Percentiles rank a stretch among this genome's conserved stretches.
These are phyloP conservation scores for Glaucidium brasilianum DNA, from an alignment of 2,113 vertebrate species.

Conservation along the genomic window DNA sequence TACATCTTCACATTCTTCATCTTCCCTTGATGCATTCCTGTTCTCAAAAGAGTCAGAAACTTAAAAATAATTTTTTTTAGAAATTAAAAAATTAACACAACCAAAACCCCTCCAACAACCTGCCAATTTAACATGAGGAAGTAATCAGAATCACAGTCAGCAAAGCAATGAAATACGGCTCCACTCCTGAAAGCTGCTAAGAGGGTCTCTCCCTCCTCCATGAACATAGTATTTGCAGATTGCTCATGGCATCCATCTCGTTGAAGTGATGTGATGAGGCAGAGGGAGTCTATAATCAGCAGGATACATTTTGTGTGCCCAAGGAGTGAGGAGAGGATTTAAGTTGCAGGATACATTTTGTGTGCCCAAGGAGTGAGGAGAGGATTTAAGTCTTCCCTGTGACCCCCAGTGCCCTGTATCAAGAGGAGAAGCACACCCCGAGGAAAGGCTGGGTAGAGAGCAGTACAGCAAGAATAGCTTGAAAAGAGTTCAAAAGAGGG, in stretches of 20 bases:
- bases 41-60: conserved; percentile 2
- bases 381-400: not conserved
- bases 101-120: not conserved
- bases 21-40: conserved; percentile 32
- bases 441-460: not conserved
- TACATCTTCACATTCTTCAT: conserved; percentile 44
- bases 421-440: not conserved
- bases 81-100: not conserved
- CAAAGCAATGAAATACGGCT: not conserved
- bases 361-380: not conserved
- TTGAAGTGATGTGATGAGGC: not conserved
- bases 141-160: not conserved
- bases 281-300: not conserved
- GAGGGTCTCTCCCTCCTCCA: not conserved
- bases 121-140: not conserved
- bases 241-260: not conserved
- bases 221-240: not conserved
- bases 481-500: not conserved
- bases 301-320: no score
- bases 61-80: not conserved
- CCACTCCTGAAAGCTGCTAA: not conserved
- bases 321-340: not conserved
- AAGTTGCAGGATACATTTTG: no score
- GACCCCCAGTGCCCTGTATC: fast-evolving
- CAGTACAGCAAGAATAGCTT: not conserved